A percentile compares a stretch with the other conserved stretches of the same genome.
Evolutionary conservation across 2,888 invertebrate species (phyloP).

Genomic region (Gymnoscelis rufifasciata): DNA sequence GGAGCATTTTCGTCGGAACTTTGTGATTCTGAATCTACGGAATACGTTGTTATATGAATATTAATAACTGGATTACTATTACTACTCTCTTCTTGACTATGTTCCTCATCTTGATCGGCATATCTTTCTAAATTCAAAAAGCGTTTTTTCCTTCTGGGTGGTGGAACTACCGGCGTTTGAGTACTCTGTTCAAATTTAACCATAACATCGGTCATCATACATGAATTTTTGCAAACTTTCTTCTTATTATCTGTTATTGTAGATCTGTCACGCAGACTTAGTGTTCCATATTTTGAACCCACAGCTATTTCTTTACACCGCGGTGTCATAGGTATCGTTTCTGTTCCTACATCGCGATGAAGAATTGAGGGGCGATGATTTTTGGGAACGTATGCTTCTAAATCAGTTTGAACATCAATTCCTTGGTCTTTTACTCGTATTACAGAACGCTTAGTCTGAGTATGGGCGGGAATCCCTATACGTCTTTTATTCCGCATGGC

Average conservation of each 20-base stretch:
- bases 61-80: conserved; percentile 73
- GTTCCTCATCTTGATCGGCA: conserved; percentile 28
- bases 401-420: conserved; percentile 75
- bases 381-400: conserved; percentile 59
- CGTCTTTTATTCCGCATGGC: conserved; percentile 75
- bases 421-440: conserved; percentile 78
- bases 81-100: conserved; percentile 43
- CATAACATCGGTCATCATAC: conserved; percentile 59
- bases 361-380: conserved; percentile 39
- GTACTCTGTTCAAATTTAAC: conserved; percentile 47
- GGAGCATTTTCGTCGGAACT: conserved; percentile 70
- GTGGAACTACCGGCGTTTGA: conserved; percentile 56
- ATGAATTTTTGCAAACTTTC: conserved; percentile 51
- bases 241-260: conserved; percentile 54
- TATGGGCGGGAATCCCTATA: conserved; percentile 75
- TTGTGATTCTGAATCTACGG: conserved; percentile 60
- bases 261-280: conserved; percentile 50
- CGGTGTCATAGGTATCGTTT: conserved; percentile 66
- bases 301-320: conserved; percentile 69
- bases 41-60: conserved; percentile 79
- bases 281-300: conserved; percentile 56
- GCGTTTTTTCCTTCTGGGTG: conserved; percentile 57
- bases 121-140: conserved; percentile 24
- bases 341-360: conserved; percentile 57
- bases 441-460: conserved; percentile 77